Base-by-base conservation (phyloP, 2,113 vertebrate genomes). In the Peromyscus polionotus region DNA sequence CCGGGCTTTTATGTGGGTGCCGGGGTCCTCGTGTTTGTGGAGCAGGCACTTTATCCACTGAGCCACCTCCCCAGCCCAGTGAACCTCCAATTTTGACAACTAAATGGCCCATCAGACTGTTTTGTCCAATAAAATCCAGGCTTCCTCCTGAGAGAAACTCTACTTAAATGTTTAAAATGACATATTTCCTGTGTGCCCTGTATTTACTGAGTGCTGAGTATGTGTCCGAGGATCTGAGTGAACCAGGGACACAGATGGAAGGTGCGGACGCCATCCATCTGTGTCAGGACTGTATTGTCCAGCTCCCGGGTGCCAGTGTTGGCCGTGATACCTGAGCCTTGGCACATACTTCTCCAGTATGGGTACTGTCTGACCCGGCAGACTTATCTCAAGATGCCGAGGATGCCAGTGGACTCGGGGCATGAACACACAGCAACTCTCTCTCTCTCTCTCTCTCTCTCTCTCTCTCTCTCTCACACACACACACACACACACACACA, bases 341-440 rank as follows among this genome's bases (percentile, higher is more conserved):
- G 22, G 65, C 45, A 14, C 4, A 0, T 0, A 12, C 51, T 68
- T 88, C 87, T 86, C 95, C 1, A 33, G 87, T 51, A 20, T 2
- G 57, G 57, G 83, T 54, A 17, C 57, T 85, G 39, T 24, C 51
- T 9, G 54, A 87, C 0, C 57, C 2, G 28, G 80, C 0, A 1
- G 80, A 54, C 48, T 4, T 0, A 0, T 26, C 0, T 0, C 3
- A 8, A 84, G 81, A 70, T 19, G 79, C 42, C 75, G 70, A 93
- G 24, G 12, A 1, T 0, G 7, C 59, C 28, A 4, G 54, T 0
- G 88, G 76, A 42, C 14, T 14, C 9, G 0, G 17, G 0, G 2
- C 24, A 1, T 65, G 9, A 65, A 57, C 84, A 51, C n/a, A 19
- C 57, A 28, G n/a, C 11, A 39, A 3, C 0, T 9, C 31, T 20